Base-by-base conservation (phyloP, 1,140 invertebrate species). In the Chymomyza costata region DNA sequence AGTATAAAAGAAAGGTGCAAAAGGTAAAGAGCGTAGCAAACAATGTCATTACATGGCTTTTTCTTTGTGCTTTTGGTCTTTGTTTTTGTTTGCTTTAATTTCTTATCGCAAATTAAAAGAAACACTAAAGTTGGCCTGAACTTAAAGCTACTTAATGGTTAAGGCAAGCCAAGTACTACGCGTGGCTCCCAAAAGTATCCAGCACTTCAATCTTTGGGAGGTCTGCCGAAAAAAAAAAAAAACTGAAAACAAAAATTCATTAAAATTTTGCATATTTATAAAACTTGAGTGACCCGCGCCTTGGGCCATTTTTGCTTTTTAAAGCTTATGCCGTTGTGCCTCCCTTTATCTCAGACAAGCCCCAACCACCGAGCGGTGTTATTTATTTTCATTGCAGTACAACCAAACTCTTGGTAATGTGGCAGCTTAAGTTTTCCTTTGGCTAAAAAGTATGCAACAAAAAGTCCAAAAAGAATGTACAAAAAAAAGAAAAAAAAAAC, bases 231-330 rank as follows among this genome's bases (percentile, higher is more conserved):
- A 25, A 25, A 25, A 25, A 25, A 25, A 25, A 25, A 25, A 25
- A 25, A 25, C 3, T 35, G 45, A 47, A 71, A 73, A 78, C 67
- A 73, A 78, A 78, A 78, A 78, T 78, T 78, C 73, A 78, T 78
- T 78, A 78, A 78, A 78, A 78, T 78, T 78, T 78, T 78, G 73
- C 67, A 78, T 78, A 78, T 80, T 80, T 78, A 67, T 73, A 71
- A 74, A 78, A 73, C 67, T 80, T 67, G 52, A 78, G 64, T 78
- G 73, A 80, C 73, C 73, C 63, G 35, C 52, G 63, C 63, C 67
- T 65, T 39, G 63, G 73, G 67, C 63, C 67, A 60, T 31, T 73
- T 64, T 59, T 51, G 41, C 34, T 25, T 25, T 66, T 78, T 78
- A 78, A 78, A 78, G 66, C 21, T 25, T 25, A 5, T 25, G 3